These are phyloP conservation scores for Orthosia gothica DNA, from an alignment of 2,888 invertebrate species.

Conservation along the genomic window DNA sequence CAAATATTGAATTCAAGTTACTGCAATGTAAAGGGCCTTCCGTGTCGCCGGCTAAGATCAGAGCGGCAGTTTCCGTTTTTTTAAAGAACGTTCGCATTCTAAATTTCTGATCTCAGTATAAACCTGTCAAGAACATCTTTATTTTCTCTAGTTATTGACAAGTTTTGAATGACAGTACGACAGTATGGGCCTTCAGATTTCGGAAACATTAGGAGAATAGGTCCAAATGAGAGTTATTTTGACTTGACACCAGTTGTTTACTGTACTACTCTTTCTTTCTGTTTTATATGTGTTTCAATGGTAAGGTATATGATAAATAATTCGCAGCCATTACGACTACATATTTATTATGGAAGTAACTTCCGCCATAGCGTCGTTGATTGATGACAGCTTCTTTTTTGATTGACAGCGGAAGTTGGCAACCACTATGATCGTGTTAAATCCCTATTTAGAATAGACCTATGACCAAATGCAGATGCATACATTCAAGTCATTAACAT, in stretches of 20 bases:
- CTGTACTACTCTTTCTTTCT: no score
- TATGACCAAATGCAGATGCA: slow-evolving; percentile 15
- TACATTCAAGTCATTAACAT: slow-evolving; percentile 12
- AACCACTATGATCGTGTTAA: neutral
- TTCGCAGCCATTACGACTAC: neutral
- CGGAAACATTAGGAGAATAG: neutral
- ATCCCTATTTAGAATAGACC: slow-evolving; percentile 6
- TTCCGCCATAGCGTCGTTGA: slow-evolving; percentile 28
- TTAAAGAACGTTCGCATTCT: no score
- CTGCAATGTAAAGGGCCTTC: slow-evolving; percentile 21
- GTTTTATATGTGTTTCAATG: no score
- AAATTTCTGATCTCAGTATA: no score
- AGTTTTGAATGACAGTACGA: no score
- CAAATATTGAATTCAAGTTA: slow-evolving; percentile 47
- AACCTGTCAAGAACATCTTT: no score
- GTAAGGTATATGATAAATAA: neutral
- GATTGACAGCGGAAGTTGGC: slow-evolving; percentile 27
- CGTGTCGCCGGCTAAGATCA: neutral
- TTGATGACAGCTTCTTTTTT: slow-evolving; percentile 16
- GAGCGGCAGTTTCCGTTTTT: no score
- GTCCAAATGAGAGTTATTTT: no score
- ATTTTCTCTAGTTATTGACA: no score
- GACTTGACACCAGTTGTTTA: neutral
- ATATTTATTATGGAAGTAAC: slow-evolving; percentile 28
- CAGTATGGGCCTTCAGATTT: neutral